Evolutionary conservation across 2,113 vertebrate species (phyloP).

Genomic region (Vicugna pacos): DNA sequence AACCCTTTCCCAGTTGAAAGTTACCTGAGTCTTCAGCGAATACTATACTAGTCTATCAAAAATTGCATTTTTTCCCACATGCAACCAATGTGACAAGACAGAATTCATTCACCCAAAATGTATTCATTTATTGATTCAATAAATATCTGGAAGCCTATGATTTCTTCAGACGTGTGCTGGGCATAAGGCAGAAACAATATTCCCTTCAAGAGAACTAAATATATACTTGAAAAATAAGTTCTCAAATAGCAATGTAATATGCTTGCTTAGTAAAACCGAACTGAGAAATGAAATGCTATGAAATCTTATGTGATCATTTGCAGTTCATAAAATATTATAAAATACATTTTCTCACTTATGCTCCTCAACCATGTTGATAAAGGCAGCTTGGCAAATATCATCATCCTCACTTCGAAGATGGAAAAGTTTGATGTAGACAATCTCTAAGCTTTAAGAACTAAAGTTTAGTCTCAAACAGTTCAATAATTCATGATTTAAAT

Average conservation of each 20-base stretch:
- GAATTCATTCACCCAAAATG: not conserved
- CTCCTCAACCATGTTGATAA: not conserved
- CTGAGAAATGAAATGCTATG: not conserved
- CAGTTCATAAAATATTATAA: constrained; percentile 34
- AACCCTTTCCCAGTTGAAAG: constrained; percentile 58
- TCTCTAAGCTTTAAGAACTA: not conserved
- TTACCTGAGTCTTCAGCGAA: constrained; percentile 59
- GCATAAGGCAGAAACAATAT: not conserved
- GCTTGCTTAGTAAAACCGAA: not conserved
- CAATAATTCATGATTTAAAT: not conserved
- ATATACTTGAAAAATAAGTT: not conserved
- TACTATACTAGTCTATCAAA: constrained; percentile 32
- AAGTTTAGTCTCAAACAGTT: not conserved
- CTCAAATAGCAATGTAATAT: not conserved
- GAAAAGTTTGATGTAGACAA: not conserved
- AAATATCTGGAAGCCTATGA: not conserved
- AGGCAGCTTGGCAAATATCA: not conserved
- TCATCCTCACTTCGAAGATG: not conserved
- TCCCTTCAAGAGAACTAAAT: constrained; percentile 15
- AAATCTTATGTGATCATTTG: not conserved
- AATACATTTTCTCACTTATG: constrained; percentile 28
- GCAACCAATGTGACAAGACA: constrained; percentile 43
- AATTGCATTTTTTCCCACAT: not conserved
- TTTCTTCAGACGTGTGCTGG: not conserved
- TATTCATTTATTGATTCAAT: not conserved